Base-by-base conservation (phyloP, 2,888 invertebrate genomes). In the Uloborus plumipes region DNA sequence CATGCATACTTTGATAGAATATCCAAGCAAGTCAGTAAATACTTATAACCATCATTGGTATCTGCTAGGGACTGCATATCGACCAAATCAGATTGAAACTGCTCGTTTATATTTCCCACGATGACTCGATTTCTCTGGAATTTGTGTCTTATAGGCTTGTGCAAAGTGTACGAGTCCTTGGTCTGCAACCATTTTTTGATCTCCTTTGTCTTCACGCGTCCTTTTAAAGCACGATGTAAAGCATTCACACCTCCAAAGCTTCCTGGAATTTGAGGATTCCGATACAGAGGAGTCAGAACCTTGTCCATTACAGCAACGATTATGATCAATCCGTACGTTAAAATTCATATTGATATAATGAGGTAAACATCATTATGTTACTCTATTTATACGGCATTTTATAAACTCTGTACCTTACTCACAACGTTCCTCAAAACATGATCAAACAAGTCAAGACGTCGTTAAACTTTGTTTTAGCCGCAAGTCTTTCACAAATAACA, bases 11-110 rank as follows among this genome's bases (percentile, higher is more conserved):
- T 85, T 4, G 26, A 47, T 84, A 87, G 85, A 7, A 84, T 74
- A 84, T 87, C 87, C 13, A 87, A 86, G 15, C 75, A 64, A 0
- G 77, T 86, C 1, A 87, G 69, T 13, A 87, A 53, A 83, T 85
- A 87, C 15, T 71, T 84, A 50, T 76, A 78, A 3, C 84, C 85
- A n/a, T 87, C 76, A 66, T 87, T 87, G 16, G 50, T 2, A 14
- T 72, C 58, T 22, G 22, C 20, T 22, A 53, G 73, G 0, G 50
- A 15, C 26, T 71, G 51, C 72, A 86, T 65, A 58, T 87, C 86
- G 2, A 85, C 86, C 2, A 86, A 59, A 72, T 87, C 87, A 15
- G 84, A 77, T 66, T 86, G 84, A 77, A 85, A 86, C 71, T 86
- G 86, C 16, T 86, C 84, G 65, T 87, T 85, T 22, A 86, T 84